Evolutionary conservation across 1,140 invertebrate species (phyloP).

Genomic region (Mylabris phalerata): DNA sequence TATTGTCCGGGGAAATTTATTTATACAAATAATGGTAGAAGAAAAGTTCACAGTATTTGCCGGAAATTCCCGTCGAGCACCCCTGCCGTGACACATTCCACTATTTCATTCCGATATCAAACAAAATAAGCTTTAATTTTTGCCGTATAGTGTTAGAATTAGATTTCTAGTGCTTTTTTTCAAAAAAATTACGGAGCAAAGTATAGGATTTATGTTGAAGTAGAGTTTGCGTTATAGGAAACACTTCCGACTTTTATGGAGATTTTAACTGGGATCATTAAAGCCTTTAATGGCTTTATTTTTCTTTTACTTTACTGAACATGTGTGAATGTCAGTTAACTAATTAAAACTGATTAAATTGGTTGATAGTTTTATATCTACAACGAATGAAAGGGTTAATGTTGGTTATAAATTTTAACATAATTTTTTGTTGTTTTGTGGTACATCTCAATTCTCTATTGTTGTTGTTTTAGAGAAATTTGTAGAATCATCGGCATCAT

Average conservation of each 20-base stretch:
- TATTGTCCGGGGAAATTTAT: too few relatives aligned
- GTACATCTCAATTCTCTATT: not conserved
- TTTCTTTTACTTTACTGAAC: constrained; percentile 3
- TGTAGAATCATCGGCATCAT: constrained; percentile 48
- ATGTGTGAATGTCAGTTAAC: constrained; percentile 17
- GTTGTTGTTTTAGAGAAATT: constrained; percentile 50
- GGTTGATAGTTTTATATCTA: constrained; percentile 1
- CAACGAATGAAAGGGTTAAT: not conserved
- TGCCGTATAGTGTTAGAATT: not conserved
- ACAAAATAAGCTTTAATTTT: constrained; percentile 24
- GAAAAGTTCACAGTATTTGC: too few relatives aligned
- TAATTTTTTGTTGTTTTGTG: constrained; percentile 5
- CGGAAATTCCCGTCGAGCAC: too few relatives aligned
- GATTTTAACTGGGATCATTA: constrained; percentile 11
- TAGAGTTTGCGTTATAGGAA: constrained; percentile 19
- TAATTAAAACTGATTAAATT: constrained; percentile 14
- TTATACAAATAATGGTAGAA: too few relatives aligned
- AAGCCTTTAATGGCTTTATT: constrained; percentile 19
- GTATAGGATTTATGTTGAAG: constrained; percentile 12
- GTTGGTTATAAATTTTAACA: constrained; percentile 2
- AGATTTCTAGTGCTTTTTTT: too few relatives aligned
- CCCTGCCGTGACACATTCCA: constrained; percentile 18
- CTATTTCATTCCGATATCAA: constrained; percentile 19
- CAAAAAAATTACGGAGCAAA: not conserved
- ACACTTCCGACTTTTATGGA: constrained; percentile 21